Base-by-base conservation (phyloP, 2,797 vertebrate genomes). In the Crypturellus tataupa region DNA sequence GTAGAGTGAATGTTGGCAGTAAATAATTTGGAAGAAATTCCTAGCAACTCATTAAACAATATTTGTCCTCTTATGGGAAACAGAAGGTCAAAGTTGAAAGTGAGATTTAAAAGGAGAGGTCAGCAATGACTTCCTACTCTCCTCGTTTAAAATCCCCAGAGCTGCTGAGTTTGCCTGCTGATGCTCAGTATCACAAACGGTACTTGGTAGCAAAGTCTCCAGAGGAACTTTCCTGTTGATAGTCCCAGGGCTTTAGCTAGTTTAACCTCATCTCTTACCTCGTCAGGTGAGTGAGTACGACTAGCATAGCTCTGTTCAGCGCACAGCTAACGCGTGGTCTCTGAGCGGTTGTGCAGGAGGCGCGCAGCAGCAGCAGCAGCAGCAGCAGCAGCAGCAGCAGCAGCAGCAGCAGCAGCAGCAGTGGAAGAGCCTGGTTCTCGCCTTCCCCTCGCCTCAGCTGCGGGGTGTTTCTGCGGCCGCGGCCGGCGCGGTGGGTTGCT, bases 21-120 rank as follows among this genome's bases (percentile, higher is more conserved):
- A 94, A 95, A 95, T 95, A 96, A 95, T 95, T 85, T 63, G 33
- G 35, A 31, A 79, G 77, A 93, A 95, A 94, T 81, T 95, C 77
- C 80, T 91, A 91, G 70, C 89, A 95, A 94, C 82, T 84, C 90
- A 85, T 95, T 96, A 96, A 96, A 58, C 85, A 91, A 64, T 94
- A 89, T 93, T 91, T 87, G 15, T 68, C 83, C 55, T 72, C 53
- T 94, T 89, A 92, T 49, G 60, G 92, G 95, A 93, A 95, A 67
- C 70, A 89, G 65, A 75, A 94, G 94, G 92, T 91, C 87, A 93
- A 76, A 84, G 70, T 87, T 58, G 80, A 82, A 86, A 84, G 73
- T n/a, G 59, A 84, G 70, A 79, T 94, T 94, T 93, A 87, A 94
- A 94, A 94, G 60, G 80, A 82, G 68, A 94, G 92, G 92, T 95